phyloP scores from a whole-genome alignment of 1,140 invertebrate species.

The Drosophila funebris region DNA sequence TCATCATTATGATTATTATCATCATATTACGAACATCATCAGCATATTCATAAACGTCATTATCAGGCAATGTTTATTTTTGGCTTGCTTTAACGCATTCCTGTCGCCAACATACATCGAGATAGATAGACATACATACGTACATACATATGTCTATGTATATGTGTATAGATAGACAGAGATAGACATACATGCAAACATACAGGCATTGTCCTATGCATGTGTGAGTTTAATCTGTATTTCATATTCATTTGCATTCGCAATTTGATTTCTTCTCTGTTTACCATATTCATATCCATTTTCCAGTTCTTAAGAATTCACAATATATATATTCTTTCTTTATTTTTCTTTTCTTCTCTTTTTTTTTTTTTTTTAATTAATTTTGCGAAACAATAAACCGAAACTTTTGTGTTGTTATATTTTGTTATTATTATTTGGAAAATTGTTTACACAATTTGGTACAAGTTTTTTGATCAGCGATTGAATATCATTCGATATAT shows the following conservation, averaged over 20 bases:
- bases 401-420: slow-evolving; percentile 11
- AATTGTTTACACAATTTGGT: slow-evolving; percentile 44
- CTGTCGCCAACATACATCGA: background rate
- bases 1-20: slow-evolving; percentile 14
- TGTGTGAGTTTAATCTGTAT: background rate
- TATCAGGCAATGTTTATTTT: slow-evolving; percentile 50
- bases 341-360: background rate
- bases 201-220: too few species aligned
- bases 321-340: background rate
- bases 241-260: background rate
- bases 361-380: background rate
- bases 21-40: background rate
- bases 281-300: slow-evolving; percentile 21
- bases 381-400: slow-evolving; percentile 26
- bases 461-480: slow-evolving; percentile 10
- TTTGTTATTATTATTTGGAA: slow-evolving; percentile 27
- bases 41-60: slow-evolving; percentile 35
- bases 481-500: slow-evolving; percentile 29
- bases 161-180: background rate
- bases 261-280: slow-evolving; percentile 7
- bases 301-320: slow-evolving; percentile 21
- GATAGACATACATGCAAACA: background rate
- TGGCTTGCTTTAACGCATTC: slow-evolving; percentile 37
- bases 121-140: background rate
- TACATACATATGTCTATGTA: background rate